These are phyloP conservation scores for Crossaster papposus DNA, from an alignment of 53 echinoderm and acorn worm species.

Conservation along the genomic window DNA sequence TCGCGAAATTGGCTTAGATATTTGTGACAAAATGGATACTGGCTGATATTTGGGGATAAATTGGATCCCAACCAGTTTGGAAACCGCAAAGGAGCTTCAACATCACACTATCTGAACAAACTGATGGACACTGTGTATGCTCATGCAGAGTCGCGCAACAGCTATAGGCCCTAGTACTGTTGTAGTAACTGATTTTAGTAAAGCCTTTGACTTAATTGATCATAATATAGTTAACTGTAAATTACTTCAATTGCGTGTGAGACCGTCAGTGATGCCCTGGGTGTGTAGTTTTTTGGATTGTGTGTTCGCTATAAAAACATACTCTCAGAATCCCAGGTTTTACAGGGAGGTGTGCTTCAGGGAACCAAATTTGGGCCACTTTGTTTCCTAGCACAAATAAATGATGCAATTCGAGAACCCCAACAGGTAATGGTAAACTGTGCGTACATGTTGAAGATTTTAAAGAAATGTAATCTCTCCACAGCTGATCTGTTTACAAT, in stretches of 20 bases:
- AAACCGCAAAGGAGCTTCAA: constrained; percentile 19
- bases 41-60: background rate
- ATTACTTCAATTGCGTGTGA: constrained; percentile 16
- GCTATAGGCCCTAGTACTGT: background rate
- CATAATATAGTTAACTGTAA: constrained; percentile 15
- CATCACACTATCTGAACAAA: constrained; percentile 27
- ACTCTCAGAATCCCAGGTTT: background rate
- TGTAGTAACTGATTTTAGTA: constrained; percentile 34
- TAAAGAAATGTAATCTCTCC: constrained; percentile 1
- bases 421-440: constrained; percentile 2
- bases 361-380: constrained; percentile 29
- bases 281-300: constrained; percentile 26
- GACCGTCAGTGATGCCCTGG: constrained; percentile 40
- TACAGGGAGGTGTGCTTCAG: constrained; percentile 21
- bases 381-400: constrained; percentile 9
- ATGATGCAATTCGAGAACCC: background rate
- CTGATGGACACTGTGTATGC: constrained; percentile 2
- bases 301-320: background rate
- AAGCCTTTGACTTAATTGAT: constrained; percentile 36
- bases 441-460: constrained; percentile 28
- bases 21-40: constrained; percentile 28
- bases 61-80: constrained; percentile 43
- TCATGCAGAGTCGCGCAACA: background rate
- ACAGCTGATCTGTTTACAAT: constrained; percentile 11
- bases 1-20: constrained; percentile 13